Evolutionary conservation across 2,797 vertebrate genomes (phyloP).

Genomic region (Pogoniulus pusillus): DNA sequence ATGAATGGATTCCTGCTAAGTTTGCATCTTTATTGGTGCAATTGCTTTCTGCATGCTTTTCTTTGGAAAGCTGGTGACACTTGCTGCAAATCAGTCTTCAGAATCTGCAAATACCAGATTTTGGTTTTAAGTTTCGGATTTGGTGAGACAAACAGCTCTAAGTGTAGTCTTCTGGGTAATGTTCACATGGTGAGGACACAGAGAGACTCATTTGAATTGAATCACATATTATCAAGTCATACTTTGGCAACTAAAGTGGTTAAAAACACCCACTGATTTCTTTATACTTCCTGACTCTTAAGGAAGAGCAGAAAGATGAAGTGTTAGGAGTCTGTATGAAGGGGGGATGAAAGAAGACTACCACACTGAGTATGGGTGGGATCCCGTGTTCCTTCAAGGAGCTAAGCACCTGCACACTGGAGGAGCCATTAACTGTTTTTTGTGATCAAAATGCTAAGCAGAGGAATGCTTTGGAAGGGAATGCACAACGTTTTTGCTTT

Average conservation of each 20-base stretch:
- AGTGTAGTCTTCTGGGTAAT: background rate
- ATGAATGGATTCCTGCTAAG: background rate
- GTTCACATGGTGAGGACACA: background rate
- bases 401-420: background rate
- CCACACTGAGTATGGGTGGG: background rate
- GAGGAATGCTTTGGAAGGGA: background rate
- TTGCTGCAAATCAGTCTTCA: background rate
- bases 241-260: constrained; percentile 15
- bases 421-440: background rate
- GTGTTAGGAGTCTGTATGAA: background rate
- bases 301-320: constrained; percentile 6
- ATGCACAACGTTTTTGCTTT: background rate
- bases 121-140: constrained; percentile 4
- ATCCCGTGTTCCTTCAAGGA: background rate
- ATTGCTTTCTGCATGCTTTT: background rate
- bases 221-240: constrained; percentile 23
- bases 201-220: constrained; percentile 12
- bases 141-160: background rate
- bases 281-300: constrained; percentile 25
- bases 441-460: background rate
- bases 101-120: background rate
- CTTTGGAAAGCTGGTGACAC: background rate
- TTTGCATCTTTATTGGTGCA: background rate
- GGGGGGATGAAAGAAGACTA: background rate
- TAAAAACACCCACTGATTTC: constrained; percentile 37